A percentile compares a stretch with the other conserved stretches of the same genome.
Conservation (phyloP, 2,888 invertebrate genomes). For the Nebria brevicollis region DNA sequence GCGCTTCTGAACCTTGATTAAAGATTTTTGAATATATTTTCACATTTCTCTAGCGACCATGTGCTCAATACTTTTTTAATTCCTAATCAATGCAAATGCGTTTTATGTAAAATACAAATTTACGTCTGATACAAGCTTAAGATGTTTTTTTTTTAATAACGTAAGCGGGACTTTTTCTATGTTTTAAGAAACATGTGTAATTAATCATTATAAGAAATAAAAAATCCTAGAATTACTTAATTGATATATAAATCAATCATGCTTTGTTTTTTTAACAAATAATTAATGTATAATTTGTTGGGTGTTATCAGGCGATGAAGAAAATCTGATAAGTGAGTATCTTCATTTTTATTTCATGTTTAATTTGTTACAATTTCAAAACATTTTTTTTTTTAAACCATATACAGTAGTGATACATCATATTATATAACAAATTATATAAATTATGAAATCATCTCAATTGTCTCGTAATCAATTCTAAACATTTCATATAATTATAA, state of each 20-base stretch:
- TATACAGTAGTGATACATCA: neutral
- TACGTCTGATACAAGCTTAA: neutral
- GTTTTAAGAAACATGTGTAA: neutral
- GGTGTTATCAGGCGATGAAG: neutral
- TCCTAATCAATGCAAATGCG: constrained; percentile 6
- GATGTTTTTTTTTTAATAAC: neutral
- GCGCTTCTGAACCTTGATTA: neutral
- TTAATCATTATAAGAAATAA: neutral
- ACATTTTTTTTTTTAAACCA: neutral
- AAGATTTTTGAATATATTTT: neutral
- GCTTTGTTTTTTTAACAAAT: neutral
- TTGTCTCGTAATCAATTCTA: neutral
- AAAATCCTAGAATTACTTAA: neutral
- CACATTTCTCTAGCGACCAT: constrained; percentile 2
- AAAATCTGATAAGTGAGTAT: neutral
- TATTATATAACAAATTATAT: neutral
- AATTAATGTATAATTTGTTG: neutral
- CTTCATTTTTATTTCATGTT: neutral
- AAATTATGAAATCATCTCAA: neutral
- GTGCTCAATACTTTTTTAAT: constrained; percentile 32
- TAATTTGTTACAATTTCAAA: neutral
- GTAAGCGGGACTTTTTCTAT: neutral
- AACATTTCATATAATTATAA: neutral
- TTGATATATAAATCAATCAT: neutral
- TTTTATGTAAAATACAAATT: constrained; percentile 45